phyloP scores from a whole-genome alignment of 2,113 vertebrate genomes.

The Poeciliopsis prolifica region DNA sequence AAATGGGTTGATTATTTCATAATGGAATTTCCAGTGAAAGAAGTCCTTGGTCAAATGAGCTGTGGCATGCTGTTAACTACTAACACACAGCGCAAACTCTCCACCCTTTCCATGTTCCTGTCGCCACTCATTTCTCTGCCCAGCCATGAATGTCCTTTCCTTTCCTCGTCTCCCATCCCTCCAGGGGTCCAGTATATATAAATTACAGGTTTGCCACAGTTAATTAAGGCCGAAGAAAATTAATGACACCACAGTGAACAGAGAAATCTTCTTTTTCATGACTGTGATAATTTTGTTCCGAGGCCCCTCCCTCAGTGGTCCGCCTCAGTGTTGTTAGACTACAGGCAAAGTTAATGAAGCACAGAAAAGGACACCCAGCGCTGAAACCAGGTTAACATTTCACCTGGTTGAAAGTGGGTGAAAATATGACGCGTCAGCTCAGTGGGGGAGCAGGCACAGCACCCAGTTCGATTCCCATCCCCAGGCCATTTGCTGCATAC shows the following conservation, averaged over 20 bases:
- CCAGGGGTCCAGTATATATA: constrained; percentile 43
- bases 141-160: constrained; percentile 13
- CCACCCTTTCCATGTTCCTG: constrained; percentile 4
- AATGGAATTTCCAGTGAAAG: constrained; percentile 51
- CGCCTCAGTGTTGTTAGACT: neutral
- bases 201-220: constrained; percentile 59
- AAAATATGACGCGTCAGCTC: neutral
- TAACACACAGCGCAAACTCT: neutral
- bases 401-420: neutral
- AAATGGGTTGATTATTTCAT: constrained; percentile 67
- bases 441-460: no score
- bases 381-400: neutral
- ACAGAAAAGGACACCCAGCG: neutral
- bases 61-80: constrained; percentile 45
- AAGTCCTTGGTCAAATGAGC: constrained; percentile 45
- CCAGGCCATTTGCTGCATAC: no score
- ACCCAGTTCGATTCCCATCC: no score
- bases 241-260: constrained; percentile 15
- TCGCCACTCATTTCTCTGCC: constrained; percentile 47
- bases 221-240: constrained; percentile 55
- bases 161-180: constrained; percentile 3
- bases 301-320: neutral
- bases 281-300: constrained; percentile 14
- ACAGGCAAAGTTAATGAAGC: neutral
- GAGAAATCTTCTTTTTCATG: neutral